Evolutionary conservation across 1,140 invertebrate species (phyloP), one percentile per base, ranked within the genome.

Genomic region (Triops cancriformis): DNA sequence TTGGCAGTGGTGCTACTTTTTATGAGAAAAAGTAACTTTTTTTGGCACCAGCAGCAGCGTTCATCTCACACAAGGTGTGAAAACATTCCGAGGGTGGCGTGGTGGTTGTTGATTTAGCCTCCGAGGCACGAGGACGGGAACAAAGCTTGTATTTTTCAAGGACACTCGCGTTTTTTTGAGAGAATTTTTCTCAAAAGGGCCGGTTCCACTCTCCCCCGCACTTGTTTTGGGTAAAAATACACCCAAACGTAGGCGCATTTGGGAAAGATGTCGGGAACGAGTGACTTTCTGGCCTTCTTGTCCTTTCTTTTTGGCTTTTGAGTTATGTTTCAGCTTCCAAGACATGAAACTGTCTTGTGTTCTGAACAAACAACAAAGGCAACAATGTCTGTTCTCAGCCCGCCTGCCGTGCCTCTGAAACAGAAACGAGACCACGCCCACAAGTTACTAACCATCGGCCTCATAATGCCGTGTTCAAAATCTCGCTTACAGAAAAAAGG

Each of bases 331-430:
- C 51, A 64, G 51, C 31, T 37, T 64, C n/a, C 10, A 64, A 64
- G 51, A 64, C 51, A 12, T 64, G 18, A n/a, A 23, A 64, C 11
- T 45, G 51, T 64, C 51, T 37, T 37, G 2, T 2, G 2, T 37
- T 64, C 51, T 64, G 51, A 64, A 64, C 51, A 64, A 64, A 64
- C 51, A 64, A 64, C 51, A 64, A 64, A 64, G 51, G 51, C 51
- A 64, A 37, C 31, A 37, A 64, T 64, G 23, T 64, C 18, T 64
- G 51, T 64, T 64, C 51, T 64, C 51, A 64, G 51, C 51, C 51
- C 51, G 51, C 51, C 51, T 64, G 51, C 51, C 51, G 51, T 64
- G 51, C 51, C 51, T 64, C 51, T 64, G 51, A 64, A 64, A 64
- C 51, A 64, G 18, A 64, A 64, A 64, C 51, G 51, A 64, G 51